Evolutionary conservation across 2,888 invertebrate species (phyloP).

Genomic region (Pterostichus madidus): DNA sequence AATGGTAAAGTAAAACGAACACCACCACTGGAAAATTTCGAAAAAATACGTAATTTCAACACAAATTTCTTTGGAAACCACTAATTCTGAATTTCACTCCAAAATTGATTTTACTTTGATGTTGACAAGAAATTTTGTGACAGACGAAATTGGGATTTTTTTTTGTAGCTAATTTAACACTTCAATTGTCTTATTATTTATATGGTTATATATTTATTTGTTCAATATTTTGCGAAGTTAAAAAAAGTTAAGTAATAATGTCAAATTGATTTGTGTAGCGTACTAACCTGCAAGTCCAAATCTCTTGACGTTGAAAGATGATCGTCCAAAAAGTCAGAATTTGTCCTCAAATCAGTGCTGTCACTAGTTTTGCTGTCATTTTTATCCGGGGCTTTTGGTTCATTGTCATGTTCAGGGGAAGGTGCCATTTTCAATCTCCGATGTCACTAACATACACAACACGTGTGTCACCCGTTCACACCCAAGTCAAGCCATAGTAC

Average conservation of each 20-base stretch:
- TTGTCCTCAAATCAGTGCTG: background rate
- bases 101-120: too few species aligned
- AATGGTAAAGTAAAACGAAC: background rate
- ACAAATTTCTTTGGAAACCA: too few species aligned
- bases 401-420: constrained; percentile 87
- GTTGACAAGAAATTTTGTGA: background rate
- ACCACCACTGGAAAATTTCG: too few species aligned
- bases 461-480: constrained; percentile 8
- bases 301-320: constrained; percentile 30
- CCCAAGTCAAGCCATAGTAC: constrained; percentile 48
- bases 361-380: constrained; percentile 75
- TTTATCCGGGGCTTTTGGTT: constrained; percentile 88
- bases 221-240: too few species aligned
- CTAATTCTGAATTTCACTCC: too few species aligned
- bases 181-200: too few species aligned
- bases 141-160: background rate
- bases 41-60: too few species aligned
- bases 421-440: constrained; percentile 83
- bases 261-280: background rate
- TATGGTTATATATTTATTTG: too few species aligned
- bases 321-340: constrained; percentile 58
- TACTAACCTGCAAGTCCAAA: constrained; percentile 49
- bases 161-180: too few species aligned
- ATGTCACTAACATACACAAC: constrained; percentile 54
- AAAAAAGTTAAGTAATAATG: too few species aligned